These are phyloP conservation scores for Ploceus nigricollis DNA, from an alignment of 2,113 vertebrate genomes.

Conservation along the genomic window DNA sequence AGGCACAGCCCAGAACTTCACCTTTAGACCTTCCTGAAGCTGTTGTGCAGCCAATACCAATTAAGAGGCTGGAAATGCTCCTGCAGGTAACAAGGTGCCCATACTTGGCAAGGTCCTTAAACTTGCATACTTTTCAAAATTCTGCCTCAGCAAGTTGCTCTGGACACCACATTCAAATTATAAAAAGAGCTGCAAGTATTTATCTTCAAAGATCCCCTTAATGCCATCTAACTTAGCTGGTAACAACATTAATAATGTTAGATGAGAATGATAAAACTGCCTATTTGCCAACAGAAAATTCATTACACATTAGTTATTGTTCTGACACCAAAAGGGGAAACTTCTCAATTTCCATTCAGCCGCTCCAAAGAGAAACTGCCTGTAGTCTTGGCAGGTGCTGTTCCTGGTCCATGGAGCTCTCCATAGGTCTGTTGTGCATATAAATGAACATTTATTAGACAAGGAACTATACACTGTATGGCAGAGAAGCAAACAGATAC, in stretches of 20 bases:
- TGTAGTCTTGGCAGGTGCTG: neutral
- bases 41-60: neutral
- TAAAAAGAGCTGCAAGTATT: neutral
- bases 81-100: neutral
- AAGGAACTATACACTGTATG: neutral
- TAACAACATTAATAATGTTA: neutral
- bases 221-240: neutral
- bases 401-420: neutral
- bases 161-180: neutral
- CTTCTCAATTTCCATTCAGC: neutral
- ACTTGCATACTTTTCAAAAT: neutral
- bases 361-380: neutral
- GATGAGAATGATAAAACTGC: neutral
- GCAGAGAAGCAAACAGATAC: neutral
- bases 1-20: neutral
- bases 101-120: neutral
- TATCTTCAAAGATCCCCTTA: neutral
- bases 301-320: neutral
- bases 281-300: neutral
- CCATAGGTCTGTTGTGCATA: neutral
- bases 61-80: neutral
- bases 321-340: neutral
- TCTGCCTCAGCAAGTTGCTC: neutral
- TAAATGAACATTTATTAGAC: neutral
- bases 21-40: conserved; percentile 2